These are phyloP conservation scores for Oreortyx pictus DNA, from an alignment of 2,797 vertebrate genomes.

Conservation along the genomic window DNA sequence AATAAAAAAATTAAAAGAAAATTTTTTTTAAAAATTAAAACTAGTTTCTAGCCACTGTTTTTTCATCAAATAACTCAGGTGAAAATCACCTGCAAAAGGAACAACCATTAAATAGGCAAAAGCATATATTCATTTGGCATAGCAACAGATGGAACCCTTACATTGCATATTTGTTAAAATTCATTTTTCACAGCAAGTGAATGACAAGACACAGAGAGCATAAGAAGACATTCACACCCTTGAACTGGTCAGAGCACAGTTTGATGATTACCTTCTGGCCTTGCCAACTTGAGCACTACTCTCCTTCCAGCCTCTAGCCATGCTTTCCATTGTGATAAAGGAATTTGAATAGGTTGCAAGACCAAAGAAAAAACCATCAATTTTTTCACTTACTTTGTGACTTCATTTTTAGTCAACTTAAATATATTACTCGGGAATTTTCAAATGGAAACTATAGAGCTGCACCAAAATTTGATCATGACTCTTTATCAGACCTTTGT, in stretches of 20 bases:
- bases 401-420: too few relatives aligned
- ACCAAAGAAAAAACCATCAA: too few relatives aligned
- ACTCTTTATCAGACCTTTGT: too few relatives aligned
- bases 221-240: neutral
- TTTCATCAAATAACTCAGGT: slow-evolving; percentile 47
- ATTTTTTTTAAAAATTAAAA: neutral
- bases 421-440: too few relatives aligned
- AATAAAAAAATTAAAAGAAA: slow-evolving; percentile 59
- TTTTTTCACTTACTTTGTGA: too few relatives aligned
- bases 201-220: neutral
- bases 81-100: slow-evolving; percentile 50
- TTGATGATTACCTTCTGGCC: neutral
- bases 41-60: slow-evolving; percentile 32
- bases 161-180: neutral
- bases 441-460: too few relatives aligned
- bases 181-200: neutral
- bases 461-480: too few relatives aligned
- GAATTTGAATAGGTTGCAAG: too few relatives aligned
- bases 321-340: too few relatives aligned
- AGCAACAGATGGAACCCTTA: neutral
- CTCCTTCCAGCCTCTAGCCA: neutral
- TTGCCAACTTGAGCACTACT: neutral
- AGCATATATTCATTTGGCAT: neutral
- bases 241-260: neutral
- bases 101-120: slow-evolving; percentile 1